Evolutionary conservation across 2,888 invertebrate genomes (phyloP).

Genomic region (Aelia acuminata): DNA sequence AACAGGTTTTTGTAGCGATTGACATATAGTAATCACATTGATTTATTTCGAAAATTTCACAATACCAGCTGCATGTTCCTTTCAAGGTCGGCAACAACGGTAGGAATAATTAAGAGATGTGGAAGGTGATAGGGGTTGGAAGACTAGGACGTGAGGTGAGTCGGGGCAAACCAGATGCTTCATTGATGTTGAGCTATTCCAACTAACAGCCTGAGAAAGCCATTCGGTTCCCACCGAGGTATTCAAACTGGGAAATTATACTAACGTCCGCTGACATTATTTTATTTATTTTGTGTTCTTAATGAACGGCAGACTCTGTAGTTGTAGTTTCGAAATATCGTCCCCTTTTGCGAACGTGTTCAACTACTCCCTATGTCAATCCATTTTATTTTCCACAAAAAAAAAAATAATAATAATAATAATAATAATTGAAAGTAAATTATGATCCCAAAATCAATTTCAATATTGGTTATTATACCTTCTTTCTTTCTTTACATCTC

Average conservation of each 20-base stretch:
- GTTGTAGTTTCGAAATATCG: no score
- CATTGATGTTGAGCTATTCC: neutral
- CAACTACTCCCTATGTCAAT: no score
- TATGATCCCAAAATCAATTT: no score
- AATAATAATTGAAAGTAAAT: no score
- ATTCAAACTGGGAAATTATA: neutral
- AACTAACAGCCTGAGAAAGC: conserved; percentile 21
- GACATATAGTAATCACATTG: neutral
- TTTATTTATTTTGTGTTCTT: neutral
- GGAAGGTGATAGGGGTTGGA: neutral
- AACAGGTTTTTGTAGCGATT: neutral
- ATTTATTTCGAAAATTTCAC: neutral
- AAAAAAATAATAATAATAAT: no score
- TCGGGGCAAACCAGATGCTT: neutral
- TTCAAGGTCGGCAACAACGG: neutral
- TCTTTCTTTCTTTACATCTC: no score
- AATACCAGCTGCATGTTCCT: neutral
- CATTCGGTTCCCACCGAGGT: neutral
- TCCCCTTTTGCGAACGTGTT: no score
- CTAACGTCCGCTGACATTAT: neutral
- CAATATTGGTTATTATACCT: no score
- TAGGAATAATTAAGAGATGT: neutral
- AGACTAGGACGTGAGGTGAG: neutral
- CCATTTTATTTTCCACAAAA: no score
- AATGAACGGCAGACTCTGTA: neutral